Evolutionary conservation across 2,888 invertebrate species (phyloP).

Genomic region (Rotaria macrura): DNA sequence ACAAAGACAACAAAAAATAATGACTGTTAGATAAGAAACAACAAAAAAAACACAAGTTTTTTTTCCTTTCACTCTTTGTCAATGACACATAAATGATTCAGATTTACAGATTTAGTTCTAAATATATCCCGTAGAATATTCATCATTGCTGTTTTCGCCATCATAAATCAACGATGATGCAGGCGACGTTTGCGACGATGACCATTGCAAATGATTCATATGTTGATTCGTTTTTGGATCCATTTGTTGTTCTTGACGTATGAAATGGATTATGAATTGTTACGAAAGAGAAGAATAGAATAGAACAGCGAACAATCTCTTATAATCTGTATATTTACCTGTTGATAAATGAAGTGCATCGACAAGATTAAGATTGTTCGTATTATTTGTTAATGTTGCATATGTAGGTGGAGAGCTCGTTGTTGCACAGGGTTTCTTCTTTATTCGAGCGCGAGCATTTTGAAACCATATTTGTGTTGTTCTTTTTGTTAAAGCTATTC

Average conservation of each 20-base stretch:
- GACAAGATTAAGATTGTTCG: neutral
- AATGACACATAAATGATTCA: neutral
- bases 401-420: neutral
- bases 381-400: neutral
- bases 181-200: neutral
- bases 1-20: neutral
- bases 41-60: neutral
- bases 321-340: neutral
- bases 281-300: too few relatives aligned
- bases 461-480: slow-evolving; percentile 16
- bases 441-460: slow-evolving; percentile 5
- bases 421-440: slow-evolving; percentile 12
- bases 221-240: neutral
- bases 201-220: neutral
- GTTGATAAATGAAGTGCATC: slow-evolving; percentile 4
- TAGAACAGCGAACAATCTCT: neutral
- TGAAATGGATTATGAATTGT: neutral
- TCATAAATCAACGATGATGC: neutral
- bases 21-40: slow-evolving; percentile 15
- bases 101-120: neutral
- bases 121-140: slow-evolving; percentile 7
- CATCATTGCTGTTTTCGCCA: slow-evolving; percentile 9
- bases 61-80: neutral
- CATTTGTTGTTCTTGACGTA: neutral
- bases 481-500: slow-evolving; percentile 4